Conservation (phyloP, 1,140 invertebrate genomes). For the Sarcophaga bullata region DNA sequence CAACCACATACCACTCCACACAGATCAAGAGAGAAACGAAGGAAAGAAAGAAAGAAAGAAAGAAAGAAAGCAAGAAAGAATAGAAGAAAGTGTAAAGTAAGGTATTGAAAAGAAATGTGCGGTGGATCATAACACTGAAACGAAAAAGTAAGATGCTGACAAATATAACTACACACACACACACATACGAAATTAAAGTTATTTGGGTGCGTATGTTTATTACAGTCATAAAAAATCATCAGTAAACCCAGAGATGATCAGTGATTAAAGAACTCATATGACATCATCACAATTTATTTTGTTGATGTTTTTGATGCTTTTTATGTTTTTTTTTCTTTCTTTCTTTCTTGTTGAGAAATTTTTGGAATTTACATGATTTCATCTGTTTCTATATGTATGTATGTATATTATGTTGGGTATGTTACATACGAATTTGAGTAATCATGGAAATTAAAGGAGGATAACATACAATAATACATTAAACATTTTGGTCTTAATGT, state of each 20-base stretch:
- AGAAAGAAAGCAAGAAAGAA: neutral
- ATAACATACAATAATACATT: no score
- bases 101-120: neutral
- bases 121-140: neutral
- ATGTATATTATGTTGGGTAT: no score
- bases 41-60: no score
- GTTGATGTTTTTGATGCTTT: no score
- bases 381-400: no score
- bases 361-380: neutral
- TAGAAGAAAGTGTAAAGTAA: neutral
- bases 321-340: neutral
- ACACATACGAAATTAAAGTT: neutral
- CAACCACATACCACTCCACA: no score
- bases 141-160: neutral
- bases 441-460: no score
- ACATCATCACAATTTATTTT: neutral
- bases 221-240: neutral
- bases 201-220: neutral
- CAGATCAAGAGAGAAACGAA: no score
- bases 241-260: neutral
- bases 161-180: neutral
- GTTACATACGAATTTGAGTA: no score
- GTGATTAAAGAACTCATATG: slow-evolving; percentile 12
- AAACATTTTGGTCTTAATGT: no score
- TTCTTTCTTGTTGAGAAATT: neutral